A percentile compares a stretch with the other conserved stretches of the same genome.
Conservation (phyloP, 2,797 vertebrate species). For the Harpagifer antarcticus region DNA sequence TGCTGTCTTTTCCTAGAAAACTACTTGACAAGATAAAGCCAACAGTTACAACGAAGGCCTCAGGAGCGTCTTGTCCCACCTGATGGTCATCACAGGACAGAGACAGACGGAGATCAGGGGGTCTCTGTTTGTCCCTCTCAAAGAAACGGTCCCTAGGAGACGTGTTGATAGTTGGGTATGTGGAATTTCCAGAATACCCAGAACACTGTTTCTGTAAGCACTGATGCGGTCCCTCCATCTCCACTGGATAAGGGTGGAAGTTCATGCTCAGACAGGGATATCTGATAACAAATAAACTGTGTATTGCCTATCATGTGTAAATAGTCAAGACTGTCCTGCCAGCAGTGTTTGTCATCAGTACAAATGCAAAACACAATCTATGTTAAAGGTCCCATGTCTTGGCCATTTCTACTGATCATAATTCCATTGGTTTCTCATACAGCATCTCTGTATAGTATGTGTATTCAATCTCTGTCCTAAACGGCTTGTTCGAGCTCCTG, state of each 20-base stretch:
- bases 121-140: not conserved
- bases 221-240: not conserved
- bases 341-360: not conserved
- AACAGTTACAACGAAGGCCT: no score
- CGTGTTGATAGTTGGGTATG: not conserved
- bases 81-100: no score
- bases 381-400: no score
- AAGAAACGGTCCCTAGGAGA: not conserved
- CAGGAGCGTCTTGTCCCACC: no score
- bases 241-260: not conserved
- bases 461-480: no score
- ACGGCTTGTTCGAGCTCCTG: no score
- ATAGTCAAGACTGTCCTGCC: not conserved
- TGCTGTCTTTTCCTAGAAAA: no score
- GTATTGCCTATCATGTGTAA: not conserved
- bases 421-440: no score
- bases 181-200: not conserved
- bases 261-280: not conserved
- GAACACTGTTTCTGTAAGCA: not conserved
- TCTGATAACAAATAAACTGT: not conserved
- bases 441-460: no score
- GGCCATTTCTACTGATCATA: no score
- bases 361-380: not conserved
- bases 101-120: no score
- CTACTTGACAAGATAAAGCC: no score